phyloP scores from a whole-genome alignment of 1,140 invertebrate species.

The Penaeus indicus region DNA sequence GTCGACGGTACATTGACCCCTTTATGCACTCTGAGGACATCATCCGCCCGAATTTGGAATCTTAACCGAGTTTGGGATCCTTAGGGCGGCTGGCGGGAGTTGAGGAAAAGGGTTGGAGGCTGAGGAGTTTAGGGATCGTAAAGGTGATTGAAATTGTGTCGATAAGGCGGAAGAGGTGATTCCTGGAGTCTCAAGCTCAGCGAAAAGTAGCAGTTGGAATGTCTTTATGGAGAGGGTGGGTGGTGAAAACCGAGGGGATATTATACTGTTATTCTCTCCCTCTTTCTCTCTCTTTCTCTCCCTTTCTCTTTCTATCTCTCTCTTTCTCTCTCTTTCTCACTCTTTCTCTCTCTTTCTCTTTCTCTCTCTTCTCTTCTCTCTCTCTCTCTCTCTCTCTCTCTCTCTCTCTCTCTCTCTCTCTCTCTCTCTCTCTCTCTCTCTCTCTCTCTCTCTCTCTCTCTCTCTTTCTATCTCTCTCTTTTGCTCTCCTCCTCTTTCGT shows the following conservation, averaged over 20 bases:
- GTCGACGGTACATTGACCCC: slow-evolving; percentile 45
- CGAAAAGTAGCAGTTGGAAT: slow-evolving; percentile 53
- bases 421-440: too few species aligned
- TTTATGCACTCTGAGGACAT: slow-evolving; percentile 46
- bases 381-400: too few species aligned
- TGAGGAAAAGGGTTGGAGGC: background rate
- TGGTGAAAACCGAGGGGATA: background rate
- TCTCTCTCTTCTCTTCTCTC: too few species aligned
- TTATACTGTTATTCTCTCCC: slow-evolving; percentile 2
- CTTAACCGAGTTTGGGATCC: slow-evolving; percentile 31
- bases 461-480: too few species aligned
- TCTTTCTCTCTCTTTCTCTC: background rate
- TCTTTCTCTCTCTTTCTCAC: background rate
- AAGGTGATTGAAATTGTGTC: slow-evolving; percentile 62
- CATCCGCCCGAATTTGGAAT: slow-evolving; percentile 50
- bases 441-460: too few species aligned
- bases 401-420: too few species aligned
- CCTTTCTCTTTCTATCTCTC: background rate
- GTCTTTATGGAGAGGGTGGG: slow-evolving; percentile 42
- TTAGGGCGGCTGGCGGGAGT: background rate
- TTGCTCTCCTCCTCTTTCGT: too few species aligned
- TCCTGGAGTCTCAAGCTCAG: slow-evolving; percentile 51
- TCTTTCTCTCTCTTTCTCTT: background rate
- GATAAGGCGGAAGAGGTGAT: slow-evolving; percentile 56
- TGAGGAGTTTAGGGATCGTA: slow-evolving; percentile 42